These are phyloP conservation scores for Caenorhabditis imperialis DNA, from an alignment of 2,888 invertebrate genomes.

Conservation along the genomic window DNA sequence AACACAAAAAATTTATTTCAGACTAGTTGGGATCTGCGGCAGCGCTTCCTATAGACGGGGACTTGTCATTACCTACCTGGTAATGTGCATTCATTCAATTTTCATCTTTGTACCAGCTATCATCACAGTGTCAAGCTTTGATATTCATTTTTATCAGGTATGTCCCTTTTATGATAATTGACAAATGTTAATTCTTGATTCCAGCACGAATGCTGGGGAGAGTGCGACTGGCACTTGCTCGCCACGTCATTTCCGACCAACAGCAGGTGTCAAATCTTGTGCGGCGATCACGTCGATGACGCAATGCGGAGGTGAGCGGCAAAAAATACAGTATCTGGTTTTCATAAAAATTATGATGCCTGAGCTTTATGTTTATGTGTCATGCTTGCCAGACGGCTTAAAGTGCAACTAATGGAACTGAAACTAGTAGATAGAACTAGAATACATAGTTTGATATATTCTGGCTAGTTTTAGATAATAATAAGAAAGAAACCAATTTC, in stretches of 20 bases:
- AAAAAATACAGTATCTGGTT: constrained; percentile 12
- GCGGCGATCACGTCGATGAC: constrained; percentile 71
- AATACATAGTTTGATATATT: too few species aligned
- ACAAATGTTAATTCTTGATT: constrained; percentile 9
- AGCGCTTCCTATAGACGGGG: constrained; percentile 72
- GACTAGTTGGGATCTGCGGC: constrained; percentile 72
- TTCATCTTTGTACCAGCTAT: constrained; percentile 73
- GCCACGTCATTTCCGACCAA: constrained; percentile 71
- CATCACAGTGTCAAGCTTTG: constrained; percentile 71
- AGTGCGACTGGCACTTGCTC: constrained; percentile 75
- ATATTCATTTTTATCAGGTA: constrained; percentile 75
- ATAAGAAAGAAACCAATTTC: too few species aligned
- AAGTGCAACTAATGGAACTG: too few species aligned
- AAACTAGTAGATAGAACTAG: too few species aligned
- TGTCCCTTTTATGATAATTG: background rate
- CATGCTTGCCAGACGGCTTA: too few species aligned
- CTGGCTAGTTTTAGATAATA: too few species aligned
- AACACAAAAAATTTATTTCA: constrained; percentile 42
- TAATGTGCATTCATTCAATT: constrained; percentile 73
- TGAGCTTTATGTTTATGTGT: too few species aligned
- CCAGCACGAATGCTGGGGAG: constrained; percentile 73
- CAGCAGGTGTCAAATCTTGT: constrained; percentile 73
- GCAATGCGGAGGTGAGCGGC: constrained; percentile 63
- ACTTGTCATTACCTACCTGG: constrained; percentile 71
- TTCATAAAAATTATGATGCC: constrained; percentile 10